Evolutionary conservation across 1,140 invertebrate species (phyloP).

Genomic region (Fopius arisanus): DNA sequence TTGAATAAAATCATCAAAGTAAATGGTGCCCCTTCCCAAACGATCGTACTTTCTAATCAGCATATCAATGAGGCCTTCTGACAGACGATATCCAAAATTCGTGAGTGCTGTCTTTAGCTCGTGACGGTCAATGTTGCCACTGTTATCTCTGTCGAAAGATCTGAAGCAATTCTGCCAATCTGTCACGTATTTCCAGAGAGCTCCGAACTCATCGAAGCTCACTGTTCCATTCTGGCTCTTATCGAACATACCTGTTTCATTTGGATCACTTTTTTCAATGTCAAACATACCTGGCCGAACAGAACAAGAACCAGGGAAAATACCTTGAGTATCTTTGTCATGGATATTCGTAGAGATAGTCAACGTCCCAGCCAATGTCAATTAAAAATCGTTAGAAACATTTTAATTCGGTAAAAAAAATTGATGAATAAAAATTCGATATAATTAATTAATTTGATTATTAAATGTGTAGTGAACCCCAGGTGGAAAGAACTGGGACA

Average conservation of each 20-base stretch:
- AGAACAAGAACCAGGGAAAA: conserved; percentile 32
- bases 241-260: conserved; percentile 94
- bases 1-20: conserved; percentile 99
- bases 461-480: too few species aligned
- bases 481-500: too few species aligned
- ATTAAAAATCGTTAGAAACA: too few species aligned
- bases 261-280: conserved; percentile 54
- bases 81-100: conserved; percentile 92
- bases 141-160: conserved; percentile 93
- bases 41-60: conserved; percentile 94
- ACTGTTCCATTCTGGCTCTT: conserved; percentile 88
- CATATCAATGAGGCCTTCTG: conserved; percentile 82
- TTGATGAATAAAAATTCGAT: too few species aligned
- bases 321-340: background rate
- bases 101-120: conserved; percentile 91
- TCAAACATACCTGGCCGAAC: conserved; percentile 59
- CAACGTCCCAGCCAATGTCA: too few species aligned
- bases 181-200: conserved; percentile 98
- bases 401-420: too few species aligned
- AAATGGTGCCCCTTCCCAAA: conserved; percentile 86
- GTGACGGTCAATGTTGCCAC: conserved; percentile 92
- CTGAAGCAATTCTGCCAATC: conserved; percentile 98
- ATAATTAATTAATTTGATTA: too few species aligned
- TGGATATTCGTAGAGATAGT: background rate
- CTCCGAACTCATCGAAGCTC: conserved; percentile 93